Evolutionary conservation across 2,888 invertebrate genomes (phyloP).

Genomic region (Bedellia somnulentella): DNA sequence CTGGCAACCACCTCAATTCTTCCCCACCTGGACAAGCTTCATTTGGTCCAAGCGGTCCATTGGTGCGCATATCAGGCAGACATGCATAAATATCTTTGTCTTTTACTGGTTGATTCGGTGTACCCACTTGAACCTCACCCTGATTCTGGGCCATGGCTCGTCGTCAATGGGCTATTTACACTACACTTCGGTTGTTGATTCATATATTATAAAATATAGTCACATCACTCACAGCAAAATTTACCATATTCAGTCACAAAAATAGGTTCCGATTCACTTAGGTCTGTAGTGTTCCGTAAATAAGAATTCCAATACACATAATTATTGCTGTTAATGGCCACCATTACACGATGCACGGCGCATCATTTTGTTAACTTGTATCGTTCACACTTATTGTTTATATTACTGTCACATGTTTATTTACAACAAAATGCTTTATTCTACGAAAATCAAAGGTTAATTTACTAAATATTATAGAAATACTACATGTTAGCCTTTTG

Average conservation of each 20-base stretch:
- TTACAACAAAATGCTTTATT: conserved; percentile 21
- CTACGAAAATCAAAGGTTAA: conserved; percentile 27
- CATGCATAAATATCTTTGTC: conserved; percentile 57
- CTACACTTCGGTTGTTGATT: conserved; percentile 28
- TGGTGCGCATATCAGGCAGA: conserved; percentile 59
- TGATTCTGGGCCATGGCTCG: conserved; percentile 57
- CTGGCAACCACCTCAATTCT: conserved; percentile 93
- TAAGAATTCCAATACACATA: conserved; percentile 61
- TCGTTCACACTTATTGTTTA: conserved; percentile 20
- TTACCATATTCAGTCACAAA: conserved; percentile 18
- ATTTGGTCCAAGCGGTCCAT: conserved; percentile 46
- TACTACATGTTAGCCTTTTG: conserved; percentile 58
- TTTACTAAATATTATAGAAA: conserved; percentile 42
- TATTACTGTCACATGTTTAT: conserved; percentile 22
- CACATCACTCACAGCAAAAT: conserved; percentile 33
- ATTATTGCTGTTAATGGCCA: conserved; percentile 60
- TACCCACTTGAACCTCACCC: conserved; percentile 55
- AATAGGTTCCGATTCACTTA: conserved; percentile 20
- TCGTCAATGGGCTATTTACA: conserved; percentile 34
- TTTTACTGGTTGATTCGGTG: conserved; percentile 53
- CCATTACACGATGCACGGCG: conserved; percentile 59
- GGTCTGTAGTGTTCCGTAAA: conserved; percentile 34
- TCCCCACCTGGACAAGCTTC: conserved; percentile 67
- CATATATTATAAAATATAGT: conserved; percentile 32
- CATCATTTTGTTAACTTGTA: conserved; percentile 35